A percentile compares a stretch with the other conserved stretches of the same genome.
phyloP scores from a whole-genome alignment of 1,140 invertebrate species.

The Drosophila pallidifrons region DNA sequence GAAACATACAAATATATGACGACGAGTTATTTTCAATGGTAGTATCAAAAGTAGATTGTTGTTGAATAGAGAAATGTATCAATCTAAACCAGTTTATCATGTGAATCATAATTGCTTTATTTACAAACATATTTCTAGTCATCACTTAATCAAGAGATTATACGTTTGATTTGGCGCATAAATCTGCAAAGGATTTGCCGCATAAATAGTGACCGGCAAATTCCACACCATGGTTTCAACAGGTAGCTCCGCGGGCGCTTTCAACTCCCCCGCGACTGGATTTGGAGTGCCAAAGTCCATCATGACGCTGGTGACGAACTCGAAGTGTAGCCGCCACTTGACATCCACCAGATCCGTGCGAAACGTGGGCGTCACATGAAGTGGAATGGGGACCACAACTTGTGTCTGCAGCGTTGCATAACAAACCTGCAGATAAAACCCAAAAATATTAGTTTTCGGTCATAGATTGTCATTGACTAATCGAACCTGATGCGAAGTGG shows the following conservation, averaged over 20 bases:
- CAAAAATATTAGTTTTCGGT: neutral
- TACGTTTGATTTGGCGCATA: conserved; percentile 76
- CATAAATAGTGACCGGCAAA: conserved; percentile 96
- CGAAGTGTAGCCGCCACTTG: conserved; percentile 97
- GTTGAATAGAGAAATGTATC: neutral
- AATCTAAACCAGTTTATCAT: neutral
- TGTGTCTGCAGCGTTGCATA: conserved; percentile 94
- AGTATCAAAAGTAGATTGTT: neutral
- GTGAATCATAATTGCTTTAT: neutral
- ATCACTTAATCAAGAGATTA: conserved; percentile 73
- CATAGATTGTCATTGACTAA: too few relatives aligned
- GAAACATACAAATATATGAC: too few relatives aligned
- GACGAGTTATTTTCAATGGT: neutral
- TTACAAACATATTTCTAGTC: neutral
- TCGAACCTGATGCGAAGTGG: conserved; percentile 93
- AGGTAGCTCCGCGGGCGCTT: conserved; percentile 92
- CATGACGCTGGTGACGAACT: conserved; percentile 94
- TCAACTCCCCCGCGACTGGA: conserved; percentile 88
- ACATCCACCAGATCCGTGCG: conserved; percentile 92
- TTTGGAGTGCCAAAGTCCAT: conserved; percentile 84
- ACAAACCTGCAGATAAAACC: conserved; percentile 89
- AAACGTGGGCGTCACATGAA: conserved; percentile 97
- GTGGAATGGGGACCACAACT: conserved; percentile 95
- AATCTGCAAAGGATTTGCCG: conserved; percentile 94
- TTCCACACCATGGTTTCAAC: conserved; percentile 99